These are phyloP conservation scores for Hemithea aestivaria DNA, from an alignment of 2,888 invertebrate genomes.

Conservation along the genomic window DNA sequence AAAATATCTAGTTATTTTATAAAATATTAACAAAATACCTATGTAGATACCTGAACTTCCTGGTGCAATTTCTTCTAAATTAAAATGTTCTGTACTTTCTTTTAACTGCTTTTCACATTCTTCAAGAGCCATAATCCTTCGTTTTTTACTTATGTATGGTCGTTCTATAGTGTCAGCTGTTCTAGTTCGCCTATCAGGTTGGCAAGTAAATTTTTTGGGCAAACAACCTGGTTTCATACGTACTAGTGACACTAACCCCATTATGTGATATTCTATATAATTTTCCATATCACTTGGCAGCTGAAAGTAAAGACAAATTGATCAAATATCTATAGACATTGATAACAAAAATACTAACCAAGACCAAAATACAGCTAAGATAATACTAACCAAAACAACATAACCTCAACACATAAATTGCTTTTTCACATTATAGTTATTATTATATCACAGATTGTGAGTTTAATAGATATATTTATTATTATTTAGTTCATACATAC, in stretches of 20 bases:
- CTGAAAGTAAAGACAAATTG: constrained; percentile 9
- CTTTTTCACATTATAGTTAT: too few relatives aligned
- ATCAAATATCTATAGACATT: too few relatives aligned
- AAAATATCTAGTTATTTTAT: background rate
- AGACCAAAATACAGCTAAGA: too few relatives aligned
- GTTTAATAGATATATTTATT: too few relatives aligned
- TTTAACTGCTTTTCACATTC: background rate
- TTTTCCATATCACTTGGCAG: constrained; percentile 28
- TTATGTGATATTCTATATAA: constrained; percentile 25
- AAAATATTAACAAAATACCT: background rate
- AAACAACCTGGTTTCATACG: constrained; percentile 24
- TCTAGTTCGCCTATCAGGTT: constrained; percentile 7
- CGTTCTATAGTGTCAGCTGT: background rate
- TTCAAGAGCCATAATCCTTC: background rate
- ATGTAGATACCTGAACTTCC: background rate
- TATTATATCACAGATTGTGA: too few relatives aligned
- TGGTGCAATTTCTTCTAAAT: background rate
- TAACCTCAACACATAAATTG: too few relatives aligned
- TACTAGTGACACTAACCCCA: constrained; percentile 21
- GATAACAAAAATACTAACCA: too few relatives aligned
- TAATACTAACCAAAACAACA: too few relatives aligned
- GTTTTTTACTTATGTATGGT: background rate
- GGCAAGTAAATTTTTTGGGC: constrained; percentile 25
- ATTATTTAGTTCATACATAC: constrained; percentile 8
- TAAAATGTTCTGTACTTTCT: background rate